Conservation (phyloP, 1,140 invertebrate species). For the Littorina saxatilis region DNA sequence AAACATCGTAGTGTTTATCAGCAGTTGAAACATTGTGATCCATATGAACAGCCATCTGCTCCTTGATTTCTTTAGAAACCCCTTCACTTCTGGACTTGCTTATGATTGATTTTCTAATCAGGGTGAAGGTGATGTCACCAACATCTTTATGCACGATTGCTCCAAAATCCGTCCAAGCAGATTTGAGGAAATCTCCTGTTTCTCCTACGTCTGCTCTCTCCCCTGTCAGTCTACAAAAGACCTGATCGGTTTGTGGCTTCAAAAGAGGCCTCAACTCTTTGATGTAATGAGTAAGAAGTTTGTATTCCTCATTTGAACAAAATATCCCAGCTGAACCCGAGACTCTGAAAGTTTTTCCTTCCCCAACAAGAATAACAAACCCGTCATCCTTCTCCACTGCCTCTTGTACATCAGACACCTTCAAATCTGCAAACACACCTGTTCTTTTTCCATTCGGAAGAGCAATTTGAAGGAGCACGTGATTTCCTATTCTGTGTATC, state of each 20-base stretch:
- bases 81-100: neutral
- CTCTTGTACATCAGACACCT: neutral
- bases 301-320: constrained; percentile 11
- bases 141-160: neutral
- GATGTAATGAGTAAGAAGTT: neutral
- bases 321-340: constrained; percentile 14
- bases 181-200: constrained; percentile 12
- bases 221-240: constrained; percentile 5
- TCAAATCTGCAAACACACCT: constrained; percentile 12
- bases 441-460: constrained; percentile 18
- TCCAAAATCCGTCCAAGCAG: constrained; percentile 13
- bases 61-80: neutral
- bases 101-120: constrained; percentile 8
- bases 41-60: neutral
- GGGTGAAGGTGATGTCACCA: constrained; percentile 20
- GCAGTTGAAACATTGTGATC: neutral
- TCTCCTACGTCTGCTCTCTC: neutral
- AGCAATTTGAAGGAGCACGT: constrained; percentile 1
- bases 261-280: neutral
- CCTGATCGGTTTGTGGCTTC: neutral
- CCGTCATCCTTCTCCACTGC: neutral
- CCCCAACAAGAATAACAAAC: constrained; percentile 13
- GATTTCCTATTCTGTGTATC: constrained; percentile 12
- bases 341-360: constrained; percentile 27
- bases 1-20: no score